Evolutionary conservation across 53 echinoderm and acorn worm species (phyloP).

Genomic region (Henricia sp.): DNA sequence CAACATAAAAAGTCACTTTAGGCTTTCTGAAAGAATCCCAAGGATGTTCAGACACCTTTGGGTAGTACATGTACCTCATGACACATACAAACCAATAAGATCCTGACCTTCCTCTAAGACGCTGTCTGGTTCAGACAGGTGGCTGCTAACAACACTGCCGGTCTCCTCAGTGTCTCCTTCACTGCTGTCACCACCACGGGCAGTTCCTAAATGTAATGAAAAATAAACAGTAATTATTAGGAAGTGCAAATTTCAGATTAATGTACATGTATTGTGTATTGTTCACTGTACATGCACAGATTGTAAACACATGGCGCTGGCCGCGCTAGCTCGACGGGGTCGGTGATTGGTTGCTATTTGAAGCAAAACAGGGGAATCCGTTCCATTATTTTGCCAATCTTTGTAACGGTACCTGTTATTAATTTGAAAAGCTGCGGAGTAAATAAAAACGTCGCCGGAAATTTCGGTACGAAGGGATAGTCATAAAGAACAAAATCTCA

Average conservation of each 20-base stretch:
- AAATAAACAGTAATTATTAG: not conserved
- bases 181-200: slow-evolving; percentile 68
- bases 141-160: slow-evolving; percentile 90
- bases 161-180: slow-evolving; percentile 89
- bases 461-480: too few relatives aligned
- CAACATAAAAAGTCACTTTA: too few relatives aligned
- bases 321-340: not conserved
- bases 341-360: too few relatives aligned
- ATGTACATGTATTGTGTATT: not conserved
- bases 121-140: slow-evolving; percentile 92
- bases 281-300: not conserved
- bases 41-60: too few relatives aligned
- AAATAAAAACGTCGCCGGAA: too few relatives aligned
- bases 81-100: too few relatives aligned
- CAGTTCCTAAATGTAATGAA: slow-evolving; percentile 62
- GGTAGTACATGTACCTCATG: too few relatives aligned
- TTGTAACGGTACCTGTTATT: not conserved
- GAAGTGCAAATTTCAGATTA: not conserved
- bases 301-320: not conserved
- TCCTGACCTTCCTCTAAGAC: slow-evolving; percentile 87
- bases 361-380: not conserved
- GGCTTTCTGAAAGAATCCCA: too few relatives aligned
- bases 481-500: too few relatives aligned
- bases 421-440: too few relatives aligned
- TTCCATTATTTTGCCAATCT: not conserved